These are phyloP conservation scores for Acipenser transmontanus DNA, from an alignment of 2,797 vertebrate genomes.

Conservation along the genomic window DNA sequence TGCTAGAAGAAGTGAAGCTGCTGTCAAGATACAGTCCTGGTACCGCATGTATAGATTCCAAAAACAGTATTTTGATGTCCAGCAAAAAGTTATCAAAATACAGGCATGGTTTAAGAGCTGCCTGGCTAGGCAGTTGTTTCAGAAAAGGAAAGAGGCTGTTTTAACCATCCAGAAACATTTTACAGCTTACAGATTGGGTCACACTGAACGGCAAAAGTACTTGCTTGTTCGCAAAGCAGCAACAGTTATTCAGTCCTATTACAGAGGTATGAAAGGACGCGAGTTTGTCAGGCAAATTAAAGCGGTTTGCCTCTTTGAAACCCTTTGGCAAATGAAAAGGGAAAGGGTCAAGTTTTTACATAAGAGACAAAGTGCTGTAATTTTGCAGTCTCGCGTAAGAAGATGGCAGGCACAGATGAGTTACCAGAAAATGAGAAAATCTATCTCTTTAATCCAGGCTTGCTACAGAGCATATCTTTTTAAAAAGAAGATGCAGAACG, in stretches of 20 bases:
- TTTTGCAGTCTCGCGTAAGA: slow-evolving; percentile 48
- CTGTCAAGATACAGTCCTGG: slow-evolving; percentile 74
- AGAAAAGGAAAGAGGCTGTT: slow-evolving; percentile 24
- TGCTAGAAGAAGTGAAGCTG: slow-evolving; percentile 43
- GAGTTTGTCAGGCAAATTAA: slow-evolving; percentile 20
- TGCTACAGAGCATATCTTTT: slow-evolving; percentile 26
- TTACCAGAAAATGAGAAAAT: slow-evolving; percentile 38
- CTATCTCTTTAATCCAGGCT: slow-evolving; percentile 40
- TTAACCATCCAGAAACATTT: slow-evolving; percentile 45
- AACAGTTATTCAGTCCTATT: slow-evolving; percentile 43
- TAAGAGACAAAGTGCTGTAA: slow-evolving; percentile 31
- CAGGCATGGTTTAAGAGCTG: slow-evolving; percentile 63
- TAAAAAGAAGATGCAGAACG: slow-evolving; percentile 23
- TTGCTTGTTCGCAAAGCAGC: slow-evolving; percentile 37
- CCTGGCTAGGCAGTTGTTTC: slow-evolving; percentile 32
- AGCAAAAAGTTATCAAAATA: slow-evolving; percentile 52
- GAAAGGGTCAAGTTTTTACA: slow-evolving; percentile 35
- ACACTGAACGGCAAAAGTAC: slow-evolving; percentile 27
- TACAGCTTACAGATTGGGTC: slow-evolving; percentile 39
- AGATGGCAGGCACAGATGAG: slow-evolving; percentile 43
- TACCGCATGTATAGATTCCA: slow-evolving; percentile 64
- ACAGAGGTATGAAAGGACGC: slow-evolving; percentile 39
- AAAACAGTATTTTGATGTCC: slow-evolving; percentile 45
- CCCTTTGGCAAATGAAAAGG: slow-evolving; percentile 46
- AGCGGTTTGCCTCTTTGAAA: slow-evolving; percentile 42